Evolutionary conservation across 2,797 vertebrate genomes (phyloP), one percentile per base, ranked within the genome.

Genomic region (Carcharodon carcharias): DNA sequence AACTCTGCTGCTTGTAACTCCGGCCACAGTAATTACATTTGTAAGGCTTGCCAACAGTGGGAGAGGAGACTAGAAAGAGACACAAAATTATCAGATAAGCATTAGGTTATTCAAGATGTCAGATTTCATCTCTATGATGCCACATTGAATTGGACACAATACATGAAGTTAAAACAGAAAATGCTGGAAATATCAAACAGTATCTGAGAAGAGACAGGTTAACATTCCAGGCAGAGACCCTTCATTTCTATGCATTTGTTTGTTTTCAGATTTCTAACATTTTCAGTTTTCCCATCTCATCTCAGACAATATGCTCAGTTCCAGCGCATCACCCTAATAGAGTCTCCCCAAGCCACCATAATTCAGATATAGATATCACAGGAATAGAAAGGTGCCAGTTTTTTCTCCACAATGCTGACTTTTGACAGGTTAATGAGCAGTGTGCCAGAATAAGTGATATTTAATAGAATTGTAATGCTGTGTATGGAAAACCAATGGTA

Each of bases 11-110:
- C 97, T 99, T 99, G 98, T 99, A 99, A 98, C 99, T 99, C 95
- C 99, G 98, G 96, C 98, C 99, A 23, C 99, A 99, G 98, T 98
- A 99, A 98, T 98, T 99, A 98, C 99, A 99, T 97, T 99, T 99
- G 97, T 98, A 99, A 97, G 99, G 99, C 97, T 99, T 99, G 96
- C 99, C 99, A 54, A 99, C 98, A 0, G 98, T 98, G 89, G 98
- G 99, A 96, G 99, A 99, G 96, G 98, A 98, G 97, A 98, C 99
- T 99, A 97, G 73, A 97, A 73, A 82, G 61, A 97, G 96, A 97
- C n/a, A 97, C 95, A 97, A 95, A 69, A 77, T 71, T 16, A 58
- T 77, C 45, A 58, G 94, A 95, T 77, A 45, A 95, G 94, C 45
- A 56, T 95, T 95, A 73, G 31, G 65, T 95, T 50, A 73, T 35